Conservation (phyloP, 2,888 invertebrate genomes). For the Athrips mouffetella region DNA sequence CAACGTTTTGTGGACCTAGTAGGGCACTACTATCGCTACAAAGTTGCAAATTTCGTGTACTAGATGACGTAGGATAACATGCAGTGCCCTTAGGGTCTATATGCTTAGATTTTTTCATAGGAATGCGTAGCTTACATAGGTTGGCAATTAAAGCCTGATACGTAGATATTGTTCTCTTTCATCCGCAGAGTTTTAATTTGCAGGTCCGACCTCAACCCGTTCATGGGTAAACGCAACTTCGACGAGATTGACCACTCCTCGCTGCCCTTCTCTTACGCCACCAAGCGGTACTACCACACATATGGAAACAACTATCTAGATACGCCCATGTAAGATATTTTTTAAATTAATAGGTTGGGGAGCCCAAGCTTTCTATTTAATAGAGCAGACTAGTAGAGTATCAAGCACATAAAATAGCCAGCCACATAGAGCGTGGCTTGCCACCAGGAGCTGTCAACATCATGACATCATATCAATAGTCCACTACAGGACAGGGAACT, state of each 20-base stretch:
- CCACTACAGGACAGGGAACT: too few relatives aligned
- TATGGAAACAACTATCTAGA: constrained; percentile 64
- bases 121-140: neutral
- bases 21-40: too few relatives aligned
- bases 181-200: neutral
- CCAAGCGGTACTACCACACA: constrained; percentile 78
- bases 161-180: neutral
- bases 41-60: neutral
- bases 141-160: neutral
- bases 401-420: too few relatives aligned
- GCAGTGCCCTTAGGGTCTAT: too few relatives aligned
- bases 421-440: too few relatives aligned
- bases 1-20: too few relatives aligned
- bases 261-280: constrained; percentile 64
- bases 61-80: too few relatives aligned
- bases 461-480: too few relatives aligned
- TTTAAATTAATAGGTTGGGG: neutral
- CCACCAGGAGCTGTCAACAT: too few relatives aligned
- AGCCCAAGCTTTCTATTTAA: too few relatives aligned
- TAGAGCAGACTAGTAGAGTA: neutral
- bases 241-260: constrained; percentile 81
- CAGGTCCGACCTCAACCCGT: constrained; percentile 74
- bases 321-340: neutral
- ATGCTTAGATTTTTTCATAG: neutral
- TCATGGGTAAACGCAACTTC: constrained; percentile 77